Evolutionary conservation across 2,113 vertebrate genomes (phyloP), one percentile per base, ranked within the genome.

Genomic region (Trichechus manatus): DNA sequence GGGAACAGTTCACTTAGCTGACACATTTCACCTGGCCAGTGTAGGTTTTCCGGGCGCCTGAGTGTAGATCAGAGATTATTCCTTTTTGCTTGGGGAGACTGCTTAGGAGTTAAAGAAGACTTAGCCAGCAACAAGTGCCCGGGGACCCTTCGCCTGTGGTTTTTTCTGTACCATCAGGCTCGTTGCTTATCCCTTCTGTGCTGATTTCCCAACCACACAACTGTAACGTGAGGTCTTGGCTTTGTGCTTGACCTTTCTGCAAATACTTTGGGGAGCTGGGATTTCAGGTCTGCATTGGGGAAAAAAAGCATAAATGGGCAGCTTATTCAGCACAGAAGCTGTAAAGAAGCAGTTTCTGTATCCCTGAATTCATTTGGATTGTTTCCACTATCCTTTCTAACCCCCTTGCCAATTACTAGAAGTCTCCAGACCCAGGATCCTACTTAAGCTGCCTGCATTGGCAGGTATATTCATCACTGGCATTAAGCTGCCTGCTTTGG

Each of bases 381-480:
- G 64, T 87, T 96, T 88, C 83, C 33, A 6, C 36, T 23, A 22
- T 59, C 42, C 19, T 78, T 86, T 79, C 66, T 31, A 63, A 31
- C 19, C 15, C 17, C 70, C 36, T 72, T 36, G 47, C 23, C 42
- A 64, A 68, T 91, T 77, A 50, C 33, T 95, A 50, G 53, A 74
- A 79, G 68, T 89, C 88, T 87, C 19, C n/a, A 79, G 78, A 93
- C 56, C 81, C 66, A 36, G 85, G 63, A 68, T 64, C 50, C 50
- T 39, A 19, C 2, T 53, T 36, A 31, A 53, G 59, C 61, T 2
- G 0, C 47, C 36, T 56, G 42, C 42, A 15, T 27, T 17, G 17
- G 61, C 27, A 42, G 22, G 5, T 1, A 9, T 9, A 15, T 80
- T 25, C 44, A 70, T 53, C 66, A 14, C 13, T 6, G 22, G 61